Base-by-base conservation (phyloP, 1,140 invertebrate genomes). In the Drosophila dunni region DNA sequence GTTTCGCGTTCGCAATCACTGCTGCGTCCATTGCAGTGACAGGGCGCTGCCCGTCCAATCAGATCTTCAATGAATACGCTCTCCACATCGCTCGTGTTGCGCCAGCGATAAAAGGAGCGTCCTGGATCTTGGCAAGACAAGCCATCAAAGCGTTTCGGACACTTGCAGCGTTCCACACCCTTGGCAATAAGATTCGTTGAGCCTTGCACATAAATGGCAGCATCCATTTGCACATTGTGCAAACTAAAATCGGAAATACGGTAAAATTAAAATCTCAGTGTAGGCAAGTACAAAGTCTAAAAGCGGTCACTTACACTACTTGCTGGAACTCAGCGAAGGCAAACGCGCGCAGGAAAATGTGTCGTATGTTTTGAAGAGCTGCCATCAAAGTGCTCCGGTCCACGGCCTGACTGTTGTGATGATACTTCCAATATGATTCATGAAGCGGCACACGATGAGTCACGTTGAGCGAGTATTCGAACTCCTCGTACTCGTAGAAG, bases 101-200 rank as follows among this genome's bases (percentile, higher is more conserved):
- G 93, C 93, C 95, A 96, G 11, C 97, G 94, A 81, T 95, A 99
- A 91, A 96, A 98, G 0, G 98, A 98, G 17, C 95, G 92, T 34
- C 95, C 97, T 0, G 98, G 97, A 91, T 98, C 94, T 91, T 98
- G 97, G 92, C 97, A 98, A 0, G 97, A 98, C 0, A 95, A 94
- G 0, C 96, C 95, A 76, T 95, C 95, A 92, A 97, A 98, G 45
- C 96, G 94, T 6, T 93, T 90, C 1, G 97, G 97, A 90, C 97
- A 98, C n/a, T 95, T 93, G 91, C 98, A 99, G 50, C 96, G 93
- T 93, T 99, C 98, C 7, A 99, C 95, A 2, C 97, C 97, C 48
- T 94, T 93, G 45, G 92, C 97, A n/a, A 95, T 93, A 7, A 94
- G 94, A 13, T 94, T 94, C 2, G 94, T 94, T 62, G 93, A 94